Evolutionary conservation across 2,797 vertebrate species (phyloP).

Genomic region (Ambastaia sidthimunki): DNA sequence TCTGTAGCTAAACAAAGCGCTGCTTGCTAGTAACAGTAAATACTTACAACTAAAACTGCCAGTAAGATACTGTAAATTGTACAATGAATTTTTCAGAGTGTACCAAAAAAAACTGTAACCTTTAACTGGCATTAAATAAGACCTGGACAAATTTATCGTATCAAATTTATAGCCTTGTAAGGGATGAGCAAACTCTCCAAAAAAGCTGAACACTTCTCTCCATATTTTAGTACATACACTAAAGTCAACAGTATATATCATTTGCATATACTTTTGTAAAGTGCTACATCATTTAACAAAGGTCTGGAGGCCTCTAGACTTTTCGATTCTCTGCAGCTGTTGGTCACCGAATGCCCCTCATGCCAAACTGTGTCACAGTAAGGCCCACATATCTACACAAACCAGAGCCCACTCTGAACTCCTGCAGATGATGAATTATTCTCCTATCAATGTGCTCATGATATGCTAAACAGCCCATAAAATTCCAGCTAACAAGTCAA

Average conservation of each 20-base stretch:
- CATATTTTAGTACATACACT: neutral
- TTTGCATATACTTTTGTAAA: neutral
- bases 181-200: neutral
- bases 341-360: conserved; percentile 46
- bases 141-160: neutral
- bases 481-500: neutral
- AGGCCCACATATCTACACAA: conserved; percentile 23
- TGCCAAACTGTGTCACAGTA: neutral
- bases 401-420: conserved; percentile 1
- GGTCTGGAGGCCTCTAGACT: conserved; percentile 5
- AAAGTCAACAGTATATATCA: neutral
- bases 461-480: neutral
- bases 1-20: neutral
- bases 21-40: neutral
- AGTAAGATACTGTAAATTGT: too few species aligned
- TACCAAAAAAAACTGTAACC: neutral
- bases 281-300: neutral
- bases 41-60: too few species aligned
- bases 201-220: neutral
- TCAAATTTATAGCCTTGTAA: neutral
- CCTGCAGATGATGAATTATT: neutral
- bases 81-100: too few species aligned
- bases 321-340: conserved; percentile 45
- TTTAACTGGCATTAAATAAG: conserved; percentile 8
- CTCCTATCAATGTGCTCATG: neutral